Evolutionary conservation across 2,888 invertebrate genomes (phyloP).

Genomic region (Pollenia labialis): DNA sequence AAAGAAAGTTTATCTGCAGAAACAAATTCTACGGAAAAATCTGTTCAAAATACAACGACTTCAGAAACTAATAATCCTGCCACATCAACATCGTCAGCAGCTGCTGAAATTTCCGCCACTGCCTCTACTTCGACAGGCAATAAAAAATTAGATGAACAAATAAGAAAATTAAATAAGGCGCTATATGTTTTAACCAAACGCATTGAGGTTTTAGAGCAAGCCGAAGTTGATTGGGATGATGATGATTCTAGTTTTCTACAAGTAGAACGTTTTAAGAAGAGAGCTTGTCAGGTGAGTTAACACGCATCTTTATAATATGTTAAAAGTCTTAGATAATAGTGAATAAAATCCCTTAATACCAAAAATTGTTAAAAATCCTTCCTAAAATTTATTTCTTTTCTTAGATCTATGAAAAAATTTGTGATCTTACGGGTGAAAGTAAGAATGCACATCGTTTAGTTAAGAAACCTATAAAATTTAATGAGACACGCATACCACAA

Average conservation of each 20-base stretch:
- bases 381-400: conserved; percentile 19
- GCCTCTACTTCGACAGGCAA: conserved; percentile 79
- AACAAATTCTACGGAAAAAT: not conserved
- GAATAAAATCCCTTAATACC: no score
- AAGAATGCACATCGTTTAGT: conserved; percentile 82
- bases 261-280: conserved; percentile 85
- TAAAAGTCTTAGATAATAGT: no score
- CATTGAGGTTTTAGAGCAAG: conserved; percentile 88
- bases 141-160: conserved; percentile 85
- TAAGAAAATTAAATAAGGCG: conserved; percentile 86
- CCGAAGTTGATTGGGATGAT: conserved; percentile 90
- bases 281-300: conserved; percentile 81
- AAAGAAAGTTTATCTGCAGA: conserved; percentile 70
- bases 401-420: conserved; percentile 86
- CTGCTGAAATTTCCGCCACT: conserved; percentile 48
- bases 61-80: conserved; percentile 27
- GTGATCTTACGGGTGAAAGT: conserved; percentile 86
- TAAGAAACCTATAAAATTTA: conserved; percentile 83
- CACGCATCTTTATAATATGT: not conserved
- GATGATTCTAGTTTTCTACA: conserved; percentile 89
- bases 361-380: no score
- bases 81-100: conserved; percentile 68
- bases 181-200: conserved; percentile 87
- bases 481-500: conserved; percentile 81
- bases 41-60: conserved; percentile 13